Evolutionary conservation across 2,113 vertebrate genomes (phyloP), one percentile per base, ranked within the genome.

Genomic region (Pseudolaguvia tuberculata): DNA sequence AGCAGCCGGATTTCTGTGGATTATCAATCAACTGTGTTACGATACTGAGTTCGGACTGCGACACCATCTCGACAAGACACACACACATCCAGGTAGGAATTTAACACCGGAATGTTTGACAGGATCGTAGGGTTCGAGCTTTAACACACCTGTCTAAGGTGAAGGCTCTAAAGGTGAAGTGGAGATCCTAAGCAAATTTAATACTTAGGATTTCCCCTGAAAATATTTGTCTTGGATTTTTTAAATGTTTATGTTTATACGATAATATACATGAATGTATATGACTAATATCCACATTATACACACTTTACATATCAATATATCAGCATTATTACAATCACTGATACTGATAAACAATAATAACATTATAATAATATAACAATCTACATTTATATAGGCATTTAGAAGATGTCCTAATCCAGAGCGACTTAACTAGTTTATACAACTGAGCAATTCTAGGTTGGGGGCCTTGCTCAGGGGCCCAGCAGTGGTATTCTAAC

Each of bases 131-230:
- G 39, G 70, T 42, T 6, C 23, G 23, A 29, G 17, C 6, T 42
- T 18, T 58, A 56, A 23, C 39, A 67, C 75, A 81, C 79, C 75
- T 81, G 79, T 58, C 31, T 45, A 47, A 63, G 57, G 55, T 51
- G 61, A 70, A 58, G 65, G 63, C 25, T 12, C 31, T 25, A 15
- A 7, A 15, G 39, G 48, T 55, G 1, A 5, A 27, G 6, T 7
- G 75, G 50, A 25, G 18, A 20, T 45, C 50, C 50, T 70, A 57
- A 58, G 39, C n/a, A 56, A 17, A 70, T 45, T 53, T 57, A 35
- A 47, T 5, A 35, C 39, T 71, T 71, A 45, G 8, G 15, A 66
- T n/a, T n/a, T n/a, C n/a, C n/a, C 42, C 25, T 2, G 2, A 5
- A 65, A 23, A 47, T n/a, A n/a, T n/a, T n/a, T n/a, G n/a, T 66